Conservation (phyloP, 2,888 invertebrate genomes). For the Electrophaes corylata region DNA sequence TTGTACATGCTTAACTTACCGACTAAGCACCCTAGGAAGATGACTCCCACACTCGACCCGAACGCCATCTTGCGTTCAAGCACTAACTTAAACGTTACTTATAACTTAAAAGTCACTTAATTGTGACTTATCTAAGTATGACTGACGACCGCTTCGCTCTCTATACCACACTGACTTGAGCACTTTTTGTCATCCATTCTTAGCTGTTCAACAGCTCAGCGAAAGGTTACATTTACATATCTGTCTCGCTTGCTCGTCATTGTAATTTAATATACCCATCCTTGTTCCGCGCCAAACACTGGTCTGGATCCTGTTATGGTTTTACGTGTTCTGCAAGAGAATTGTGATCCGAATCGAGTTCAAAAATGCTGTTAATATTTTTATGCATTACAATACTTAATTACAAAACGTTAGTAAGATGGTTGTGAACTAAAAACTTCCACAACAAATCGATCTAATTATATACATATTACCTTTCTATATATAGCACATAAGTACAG, state of each 20-base stretch:
- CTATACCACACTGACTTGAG: conserved; percentile 76
- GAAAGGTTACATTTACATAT: conserved; percentile 71
- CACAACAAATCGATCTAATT: not conserved
- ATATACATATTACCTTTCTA: too few species aligned
- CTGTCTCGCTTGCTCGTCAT: conserved; percentile 56
- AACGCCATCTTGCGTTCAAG: conserved; percentile 71
- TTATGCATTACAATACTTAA: conserved; percentile 27
- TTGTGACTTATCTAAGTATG: conserved; percentile 63
- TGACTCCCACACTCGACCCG: conserved; percentile 61
- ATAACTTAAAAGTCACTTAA: conserved; percentile 66
- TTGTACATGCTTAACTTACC: conserved; percentile 58
- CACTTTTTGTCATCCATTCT: conserved; percentile 76
- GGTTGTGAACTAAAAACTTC: not conserved
- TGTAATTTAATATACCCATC: conserved; percentile 47
- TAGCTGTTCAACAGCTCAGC: conserved; percentile 67
- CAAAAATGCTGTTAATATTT: conserved; percentile 47
- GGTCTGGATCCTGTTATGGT: conserved; percentile 75
- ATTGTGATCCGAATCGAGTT: conserved; percentile 51
- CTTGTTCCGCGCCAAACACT: conserved; percentile 50
- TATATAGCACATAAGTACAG: too few species aligned
- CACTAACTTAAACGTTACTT: conserved; percentile 58
- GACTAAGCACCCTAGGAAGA: conserved; percentile 68
- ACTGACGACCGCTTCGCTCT: conserved; percentile 72
- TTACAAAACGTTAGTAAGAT: not conserved
- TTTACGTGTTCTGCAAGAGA: conserved; percentile 74